Evolutionary conservation across 1,140 invertebrate genomes (phyloP).

Genomic region (Drosophila busckii): DNA sequence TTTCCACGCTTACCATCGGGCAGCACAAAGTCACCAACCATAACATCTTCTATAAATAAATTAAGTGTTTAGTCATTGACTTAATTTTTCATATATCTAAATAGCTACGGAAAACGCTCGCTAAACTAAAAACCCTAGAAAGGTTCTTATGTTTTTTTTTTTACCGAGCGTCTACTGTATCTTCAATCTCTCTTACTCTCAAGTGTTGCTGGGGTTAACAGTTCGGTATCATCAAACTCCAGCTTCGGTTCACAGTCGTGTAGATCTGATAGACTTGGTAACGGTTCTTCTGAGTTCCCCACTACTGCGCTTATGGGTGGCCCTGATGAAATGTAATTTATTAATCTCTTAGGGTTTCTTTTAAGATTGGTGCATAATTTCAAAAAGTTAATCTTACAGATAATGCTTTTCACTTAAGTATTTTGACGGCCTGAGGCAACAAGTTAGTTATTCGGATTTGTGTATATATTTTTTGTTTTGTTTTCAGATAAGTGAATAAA

Average conservation of each 20-base stretch:
- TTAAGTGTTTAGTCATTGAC: slow-evolving; percentile 21
- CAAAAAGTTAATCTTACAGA: slow-evolving; percentile 71
- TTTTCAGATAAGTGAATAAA: slow-evolving; percentile 61
- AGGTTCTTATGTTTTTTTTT: too few species aligned
- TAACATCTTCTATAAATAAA: slow-evolving; percentile 70
- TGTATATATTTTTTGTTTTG: slow-evolving; percentile 37
- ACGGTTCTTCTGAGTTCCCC: slow-evolving; percentile 87
- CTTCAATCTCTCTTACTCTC: slow-evolving; percentile 53
- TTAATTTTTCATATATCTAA: slow-evolving; percentile 24
- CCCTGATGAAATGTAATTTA: slow-evolving; percentile 60
- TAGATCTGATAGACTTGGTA: slow-evolving; percentile 93
- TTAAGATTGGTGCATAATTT: slow-evolving; percentile 45
- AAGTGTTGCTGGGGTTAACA: slow-evolving; percentile 57
- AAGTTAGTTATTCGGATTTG: slow-evolving; percentile 74
- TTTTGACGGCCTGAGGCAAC: slow-evolving; percentile 75
- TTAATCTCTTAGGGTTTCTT: slow-evolving; percentile 66
- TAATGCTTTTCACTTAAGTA: slow-evolving; percentile 69
- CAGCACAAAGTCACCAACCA: slow-evolving; percentile 74
- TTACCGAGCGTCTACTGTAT: too few species aligned
- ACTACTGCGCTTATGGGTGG: slow-evolving; percentile 74
- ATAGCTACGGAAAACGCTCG: too few species aligned
- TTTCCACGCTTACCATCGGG: slow-evolving; percentile 56
- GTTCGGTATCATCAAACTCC: slow-evolving; percentile 96
- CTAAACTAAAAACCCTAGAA: too few species aligned
- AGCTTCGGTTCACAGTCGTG: slow-evolving; percentile 96